Percentiles rank a stretch among this genome's conserved stretches.
Evolutionary conservation across 2,113 vertebrate species (phyloP).

Genomic region (Ginglymostoma cirratum): DNA sequence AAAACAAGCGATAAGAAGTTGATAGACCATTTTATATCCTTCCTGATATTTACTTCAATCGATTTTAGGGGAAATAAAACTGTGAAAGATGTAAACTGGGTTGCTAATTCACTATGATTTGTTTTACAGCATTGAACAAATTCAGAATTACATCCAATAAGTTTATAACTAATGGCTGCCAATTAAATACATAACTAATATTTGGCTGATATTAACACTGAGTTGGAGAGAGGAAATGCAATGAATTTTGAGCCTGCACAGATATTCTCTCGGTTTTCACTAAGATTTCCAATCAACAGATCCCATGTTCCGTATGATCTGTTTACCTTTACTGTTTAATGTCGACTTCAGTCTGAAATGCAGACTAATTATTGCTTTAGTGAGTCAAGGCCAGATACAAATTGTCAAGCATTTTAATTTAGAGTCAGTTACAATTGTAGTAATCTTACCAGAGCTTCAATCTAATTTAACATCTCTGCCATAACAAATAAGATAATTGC

Average conservation of each 20-base stretch:
- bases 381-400: neutral
- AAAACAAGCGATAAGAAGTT: neutral
- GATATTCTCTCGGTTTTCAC: neutral
- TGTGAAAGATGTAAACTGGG: neutral
- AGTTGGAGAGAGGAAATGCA: neutral
- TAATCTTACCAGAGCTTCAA: neutral
- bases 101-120: neutral
- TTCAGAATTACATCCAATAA: slow-evolving; percentile 17
- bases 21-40: neutral
- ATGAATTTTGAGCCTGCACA: neutral
- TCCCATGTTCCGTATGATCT: neutral
- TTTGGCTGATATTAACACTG: neutral
- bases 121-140: neutral
- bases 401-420: slow-evolving; percentile 20
- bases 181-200: neutral
- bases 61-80: neutral
- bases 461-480: neutral
- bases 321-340: neutral
- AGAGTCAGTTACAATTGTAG: neutral
- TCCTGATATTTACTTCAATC: neutral
- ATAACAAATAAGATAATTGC: neutral
- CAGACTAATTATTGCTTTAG: neutral
- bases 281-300: neutral
- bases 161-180: neutral
- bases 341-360: neutral